Percentiles rank a stretch among this genome's conserved stretches.
phyloP scores from a whole-genome alignment of 2,888 invertebrate species.

The Ophion costatus region DNA sequence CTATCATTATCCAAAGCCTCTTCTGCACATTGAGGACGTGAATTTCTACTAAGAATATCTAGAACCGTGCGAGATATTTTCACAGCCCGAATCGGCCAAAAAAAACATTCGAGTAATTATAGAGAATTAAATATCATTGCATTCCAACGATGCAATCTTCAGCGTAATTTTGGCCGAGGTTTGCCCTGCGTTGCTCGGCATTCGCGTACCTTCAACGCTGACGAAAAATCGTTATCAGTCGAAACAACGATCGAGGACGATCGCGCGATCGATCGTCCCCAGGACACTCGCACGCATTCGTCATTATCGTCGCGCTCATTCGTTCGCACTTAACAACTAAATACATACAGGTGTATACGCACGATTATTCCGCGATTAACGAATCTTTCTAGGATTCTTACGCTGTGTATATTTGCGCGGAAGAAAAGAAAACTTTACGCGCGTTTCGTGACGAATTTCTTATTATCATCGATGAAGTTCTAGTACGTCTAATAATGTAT shows the following conservation, averaged over 20 bases:
- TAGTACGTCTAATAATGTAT: constrained; percentile 54
- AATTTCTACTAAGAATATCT: no score
- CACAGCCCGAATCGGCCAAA: no score
- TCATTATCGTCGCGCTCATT: neutral
- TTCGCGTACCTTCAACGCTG: neutral
- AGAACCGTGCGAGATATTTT: no score
- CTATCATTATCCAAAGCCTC: no score
- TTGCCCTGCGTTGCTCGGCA: neutral
- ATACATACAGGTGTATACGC: constrained; percentile 53
- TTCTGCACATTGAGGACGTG: no score
- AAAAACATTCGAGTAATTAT: no score
- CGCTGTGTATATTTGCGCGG: neutral
- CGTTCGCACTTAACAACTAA: constrained; percentile 40
- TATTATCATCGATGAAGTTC: constrained; percentile 37
- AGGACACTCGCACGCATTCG: constrained; percentile 20
- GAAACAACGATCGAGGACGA: constrained; percentile 22
- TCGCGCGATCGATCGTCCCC: constrained; percentile 16
- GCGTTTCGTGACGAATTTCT: constrained; percentile 29
- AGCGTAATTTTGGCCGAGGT: no score
- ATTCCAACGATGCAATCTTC: no score
- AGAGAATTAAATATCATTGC: no score
- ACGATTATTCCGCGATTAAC: neutral
- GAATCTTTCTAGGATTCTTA: neutral
- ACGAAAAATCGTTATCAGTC: no score
- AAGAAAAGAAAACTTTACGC: neutral